Evolutionary conservation across 1,140 invertebrate genomes (phyloP).

Genomic region (Mesaphorura yosii): DNA sequence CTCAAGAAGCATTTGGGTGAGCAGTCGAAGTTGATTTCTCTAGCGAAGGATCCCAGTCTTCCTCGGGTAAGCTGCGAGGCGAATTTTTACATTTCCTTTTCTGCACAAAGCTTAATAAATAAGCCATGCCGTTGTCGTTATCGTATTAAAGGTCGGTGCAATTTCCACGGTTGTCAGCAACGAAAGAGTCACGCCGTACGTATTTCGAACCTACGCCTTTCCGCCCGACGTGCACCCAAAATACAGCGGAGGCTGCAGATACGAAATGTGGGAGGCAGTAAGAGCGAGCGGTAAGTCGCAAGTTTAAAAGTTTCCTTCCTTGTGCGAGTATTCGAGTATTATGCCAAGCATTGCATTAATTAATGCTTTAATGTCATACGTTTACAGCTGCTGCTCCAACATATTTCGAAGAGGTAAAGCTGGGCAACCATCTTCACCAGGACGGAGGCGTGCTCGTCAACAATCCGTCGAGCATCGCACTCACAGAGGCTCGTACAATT

Average conservation of each 20-base stretch:
- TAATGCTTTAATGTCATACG: no score
- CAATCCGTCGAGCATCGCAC: slow-evolving; percentile 77
- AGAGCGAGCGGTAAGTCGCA: no score
- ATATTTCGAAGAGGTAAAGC: slow-evolving; percentile 76
- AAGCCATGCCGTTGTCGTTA: background rate
- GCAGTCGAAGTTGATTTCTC: slow-evolving; percentile 54
- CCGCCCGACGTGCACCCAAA: slow-evolving; percentile 60
- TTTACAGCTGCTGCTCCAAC: slow-evolving; percentile 86
- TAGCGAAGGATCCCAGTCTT: slow-evolving; percentile 44
- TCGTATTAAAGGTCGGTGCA: slow-evolving; percentile 50
- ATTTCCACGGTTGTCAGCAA: slow-evolving; percentile 73
- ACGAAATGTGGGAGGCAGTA: slow-evolving; percentile 74
- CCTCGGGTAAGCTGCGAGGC: slow-evolving; percentile 57
- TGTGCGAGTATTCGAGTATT: no score
- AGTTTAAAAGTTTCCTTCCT: no score
- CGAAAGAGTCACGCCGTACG: slow-evolving; percentile 62
- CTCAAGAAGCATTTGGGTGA: slow-evolving; percentile 58
- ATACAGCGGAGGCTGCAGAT: slow-evolving; percentile 62
- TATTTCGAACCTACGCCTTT: slow-evolving; percentile 81
- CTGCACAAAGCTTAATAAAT: no score
- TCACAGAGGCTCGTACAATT: slow-evolving; percentile 73
- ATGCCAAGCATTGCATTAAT: no score
- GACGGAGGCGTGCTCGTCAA: slow-evolving; percentile 41
- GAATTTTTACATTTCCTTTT: no score
- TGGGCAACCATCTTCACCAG: slow-evolving; percentile 64